Conservation (phyloP, 1,140 invertebrate genomes). For the Cotesia vestalis region DNA sequence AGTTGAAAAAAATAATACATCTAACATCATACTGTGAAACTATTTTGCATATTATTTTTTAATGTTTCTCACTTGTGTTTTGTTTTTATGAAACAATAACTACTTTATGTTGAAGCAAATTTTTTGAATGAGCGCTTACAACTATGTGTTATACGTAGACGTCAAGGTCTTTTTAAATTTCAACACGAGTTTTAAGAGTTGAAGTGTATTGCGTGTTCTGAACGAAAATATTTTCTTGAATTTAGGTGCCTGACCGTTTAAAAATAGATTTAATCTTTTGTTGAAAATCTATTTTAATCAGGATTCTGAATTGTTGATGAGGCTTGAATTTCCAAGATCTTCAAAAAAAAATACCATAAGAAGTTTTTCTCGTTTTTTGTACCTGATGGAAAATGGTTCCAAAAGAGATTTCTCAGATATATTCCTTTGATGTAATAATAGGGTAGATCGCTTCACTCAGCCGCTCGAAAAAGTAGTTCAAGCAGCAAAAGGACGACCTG, state of each 20-base stretch:
- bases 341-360: not conserved
- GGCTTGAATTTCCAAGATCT: not conserved
- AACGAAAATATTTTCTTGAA: not conserved
- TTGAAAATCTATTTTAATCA: not conserved
- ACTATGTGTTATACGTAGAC: too few relatives aligned
- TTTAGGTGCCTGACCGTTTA: not conserved
- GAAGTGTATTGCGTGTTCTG: not conserved
- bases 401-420: not conserved
- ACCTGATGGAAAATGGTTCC: not conserved
- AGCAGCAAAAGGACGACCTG: slow-evolving; percentile 75
- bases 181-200: not conserved
- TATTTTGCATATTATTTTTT: not conserved
- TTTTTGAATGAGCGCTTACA: not conserved
- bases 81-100: not conserved
- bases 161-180: not conserved
- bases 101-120: slow-evolving; percentile 4
- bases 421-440: slow-evolving; percentile 4
- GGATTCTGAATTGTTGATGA: not conserved
- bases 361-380: not conserved
- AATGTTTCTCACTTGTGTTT: slow-evolving; percentile 15
- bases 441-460: slow-evolving; percentile 78
- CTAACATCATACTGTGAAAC: slow-evolving; percentile 3
- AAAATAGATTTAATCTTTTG: not conserved
- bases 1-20: not conserved
- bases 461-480: slow-evolving; percentile 75